phyloP scores from a whole-genome alignment of 2,888 invertebrate species.

The Eubasilissa splendida region DNA sequence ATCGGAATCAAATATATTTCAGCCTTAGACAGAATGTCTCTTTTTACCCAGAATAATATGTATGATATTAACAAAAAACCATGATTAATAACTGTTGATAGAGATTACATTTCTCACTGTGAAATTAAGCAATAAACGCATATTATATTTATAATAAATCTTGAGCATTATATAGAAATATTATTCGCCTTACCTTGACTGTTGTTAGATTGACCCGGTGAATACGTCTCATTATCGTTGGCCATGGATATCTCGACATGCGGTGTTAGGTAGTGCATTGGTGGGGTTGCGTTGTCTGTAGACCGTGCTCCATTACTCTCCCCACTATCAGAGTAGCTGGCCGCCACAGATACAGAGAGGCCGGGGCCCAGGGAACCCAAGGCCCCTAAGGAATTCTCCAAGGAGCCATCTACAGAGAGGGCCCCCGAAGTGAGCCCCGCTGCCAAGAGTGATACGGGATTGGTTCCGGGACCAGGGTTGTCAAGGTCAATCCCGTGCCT shows the following conservation, averaged over 20 bases:
- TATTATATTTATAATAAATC: background rate
- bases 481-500: constrained; percentile 93
- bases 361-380: constrained; percentile 75
- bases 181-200: constrained; percentile 62
- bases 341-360: constrained; percentile 77
- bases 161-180: background rate
- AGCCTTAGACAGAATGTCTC: too few relatives aligned
- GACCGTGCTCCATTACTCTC: constrained; percentile 86
- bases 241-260: constrained; percentile 94
- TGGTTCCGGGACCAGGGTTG: constrained; percentile 88
- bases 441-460: constrained; percentile 83
- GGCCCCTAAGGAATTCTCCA: constrained; percentile 70
- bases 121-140: too few relatives aligned
- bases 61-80: too few relatives aligned
- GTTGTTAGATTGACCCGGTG: constrained; percentile 71
- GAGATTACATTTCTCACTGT: too few relatives aligned
- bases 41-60: too few relatives aligned
- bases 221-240: constrained; percentile 79
- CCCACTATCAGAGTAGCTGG: constrained; percentile 88
- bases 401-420: constrained; percentile 71
- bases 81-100: too few relatives aligned
- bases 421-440: constrained; percentile 76
- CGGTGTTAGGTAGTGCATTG: constrained; percentile 92
- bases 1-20: too few relatives aligned
- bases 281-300: constrained; percentile 90